phyloP scores from a whole-genome alignment of 2,113 vertebrate genomes.

The Lates calcarifer region DNA sequence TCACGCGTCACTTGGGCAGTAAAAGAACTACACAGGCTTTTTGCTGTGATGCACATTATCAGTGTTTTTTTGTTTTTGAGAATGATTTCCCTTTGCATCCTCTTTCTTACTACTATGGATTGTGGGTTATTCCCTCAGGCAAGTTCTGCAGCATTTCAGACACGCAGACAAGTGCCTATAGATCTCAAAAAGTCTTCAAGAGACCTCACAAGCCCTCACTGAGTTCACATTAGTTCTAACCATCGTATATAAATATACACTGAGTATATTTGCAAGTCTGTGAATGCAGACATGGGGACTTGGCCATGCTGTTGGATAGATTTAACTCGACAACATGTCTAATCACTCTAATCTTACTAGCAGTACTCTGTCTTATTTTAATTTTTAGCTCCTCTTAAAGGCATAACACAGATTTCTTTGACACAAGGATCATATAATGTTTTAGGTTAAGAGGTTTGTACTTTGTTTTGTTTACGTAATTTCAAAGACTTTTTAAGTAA shows the following conservation, averaged over 20 bases:
- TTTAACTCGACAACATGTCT: not conserved
- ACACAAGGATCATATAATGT: not conserved
- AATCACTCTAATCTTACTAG: not conserved
- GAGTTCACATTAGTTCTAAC: constrained; percentile 11
- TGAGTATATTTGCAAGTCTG: not conserved
- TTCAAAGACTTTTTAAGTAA: constrained; percentile 9
- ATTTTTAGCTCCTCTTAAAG: not conserved
- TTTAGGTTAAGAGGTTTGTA: not conserved
- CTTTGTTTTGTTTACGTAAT: too few species aligned
- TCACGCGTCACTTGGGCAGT: not conserved
- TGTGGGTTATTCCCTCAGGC: constrained; percentile 4
- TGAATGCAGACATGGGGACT: not conserved
- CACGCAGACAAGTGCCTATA: constrained; percentile 2
- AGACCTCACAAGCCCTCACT: not conserved
- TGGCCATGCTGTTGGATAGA: not conserved
- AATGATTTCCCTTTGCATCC: not conserved
- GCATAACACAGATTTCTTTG: not conserved
- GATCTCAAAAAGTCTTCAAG: not conserved
- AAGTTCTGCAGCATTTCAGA: constrained; percentile 37
- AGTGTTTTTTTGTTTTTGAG: not conserved
- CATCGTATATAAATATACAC: not conserved
- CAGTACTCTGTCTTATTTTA: not conserved
- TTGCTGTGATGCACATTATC: not conserved
- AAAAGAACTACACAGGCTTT: not conserved
- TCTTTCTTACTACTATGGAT: not conserved